Base-by-base conservation (phyloP, 2,797 vertebrate genomes). In the Amazonetta brasiliensis region DNA sequence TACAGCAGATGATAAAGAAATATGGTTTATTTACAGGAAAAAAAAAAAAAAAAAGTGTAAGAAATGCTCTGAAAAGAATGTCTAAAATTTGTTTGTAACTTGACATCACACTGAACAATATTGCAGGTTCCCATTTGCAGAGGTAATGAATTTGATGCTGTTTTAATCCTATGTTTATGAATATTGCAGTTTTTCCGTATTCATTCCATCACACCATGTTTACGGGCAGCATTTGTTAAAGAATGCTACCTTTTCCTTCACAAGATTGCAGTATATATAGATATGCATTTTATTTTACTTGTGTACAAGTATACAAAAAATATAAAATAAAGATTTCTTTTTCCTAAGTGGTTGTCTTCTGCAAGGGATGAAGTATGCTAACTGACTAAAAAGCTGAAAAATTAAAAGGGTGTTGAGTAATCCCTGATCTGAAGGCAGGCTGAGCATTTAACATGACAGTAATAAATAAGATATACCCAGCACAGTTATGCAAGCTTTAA, bases 221-320 rank as follows among this genome's bases (percentile, higher is more conserved):
- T 98, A 98, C 97, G 93, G 98, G 98, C 98, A 97, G 98, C 98
- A 98, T 99, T 99, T 98, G 98, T 98, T 98, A 98, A 98, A 98
- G 96, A 99, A 99, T 99, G 99, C 99, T 98, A 91, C 98, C 97
- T 95, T 94, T 97, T 98, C 98, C 98, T 98, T 98, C 97, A 98
- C 98, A 97, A 98, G 98, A 98, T 97, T 98, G 98, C 98, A 97
- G 98, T 98, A 98, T 98, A 98, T 98, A 99, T 98, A 99, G 98
- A 99, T 99, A 99, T 98, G 99, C 98, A 99, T 99, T 99, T 99
- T 99, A 99, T 99, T 99, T 99, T 99, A 99, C 98, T 99, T 99
- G 99, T 99, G 99, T 99, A 99, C 98, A 99, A 99, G 98, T 99
- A 99, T 98, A 98, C 98, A 98, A 94, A 93, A 93, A 85, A 94